Evolutionary conservation across 1,140 invertebrate genomes (phyloP), one percentile per base, ranked within the genome.

Genomic region (Heliconius hermathena): DNA sequence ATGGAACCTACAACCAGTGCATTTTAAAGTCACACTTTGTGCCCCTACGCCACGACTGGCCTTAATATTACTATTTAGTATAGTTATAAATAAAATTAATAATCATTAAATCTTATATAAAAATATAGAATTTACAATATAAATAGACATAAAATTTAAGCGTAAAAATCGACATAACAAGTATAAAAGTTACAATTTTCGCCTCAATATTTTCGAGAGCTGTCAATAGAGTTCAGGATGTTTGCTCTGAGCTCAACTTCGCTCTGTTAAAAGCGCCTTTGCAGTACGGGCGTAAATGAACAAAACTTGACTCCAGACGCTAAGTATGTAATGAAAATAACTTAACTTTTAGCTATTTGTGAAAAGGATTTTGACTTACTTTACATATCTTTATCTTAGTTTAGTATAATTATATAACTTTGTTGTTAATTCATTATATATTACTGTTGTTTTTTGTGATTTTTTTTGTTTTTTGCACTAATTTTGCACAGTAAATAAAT

Each of bases 181-280:
- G 60, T 75, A 79, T 77, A 41, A 77, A 77, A 36, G 75, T 74
- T 77, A 76, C 76, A 80, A 80, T 77, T 72, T 77, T 76, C 76
- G 73, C 41, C 66, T 57, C 73, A 77, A 81, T 71, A 81, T 81
- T 81, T 81, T 76, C 41, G 79, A 77, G 79, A 70, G 79, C 38
- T 77, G 76, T 81, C 79, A 76, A 81, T 81, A 76, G 75, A 80
- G 78, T 73, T 80, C 79, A 76, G 79, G 74, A 71, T 80, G 77
- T 83, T 85, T 85, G 79, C 81, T 78, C 83, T 81, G 52, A 81
- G 78, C 86, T 88, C 83, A 87, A 79, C 77, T 81, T 77, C 70
- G 77, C 83, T 81, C 80, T 83, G 81, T 83, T 82, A 81, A 86
- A 87, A 87, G 84, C 82, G 80, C 80, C 81, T 86, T 81, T 85